phyloP scores from a whole-genome alignment of 1,140 invertebrate genomes.

The Metopolophium dirhodum region DNA sequence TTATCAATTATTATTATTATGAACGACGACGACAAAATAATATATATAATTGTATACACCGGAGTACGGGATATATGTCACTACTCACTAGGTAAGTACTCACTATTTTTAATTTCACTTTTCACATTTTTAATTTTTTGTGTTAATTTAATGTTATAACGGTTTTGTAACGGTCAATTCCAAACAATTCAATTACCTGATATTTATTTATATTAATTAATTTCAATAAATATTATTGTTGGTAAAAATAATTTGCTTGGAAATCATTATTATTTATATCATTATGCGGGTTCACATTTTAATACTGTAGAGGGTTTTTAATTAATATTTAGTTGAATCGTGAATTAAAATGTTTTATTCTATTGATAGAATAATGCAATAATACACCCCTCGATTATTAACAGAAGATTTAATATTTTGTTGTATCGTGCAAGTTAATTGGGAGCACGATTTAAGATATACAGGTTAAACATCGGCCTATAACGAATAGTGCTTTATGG shows the following conservation, averaged over 20 bases:
- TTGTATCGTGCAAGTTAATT: not conserved
- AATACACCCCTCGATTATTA: not conserved
- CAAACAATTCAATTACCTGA: not conserved
- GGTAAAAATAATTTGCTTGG: not conserved
- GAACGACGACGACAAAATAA: not conserved
- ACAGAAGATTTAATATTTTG: not conserved
- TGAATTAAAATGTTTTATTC: not conserved
- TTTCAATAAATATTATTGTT: not conserved
- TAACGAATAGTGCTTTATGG: too few species aligned
- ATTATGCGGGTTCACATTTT: not conserved
- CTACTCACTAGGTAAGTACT: too few species aligned
- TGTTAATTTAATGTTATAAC: not conserved
- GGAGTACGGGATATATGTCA: not conserved
- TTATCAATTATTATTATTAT: not conserved
- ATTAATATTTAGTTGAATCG: not conserved
- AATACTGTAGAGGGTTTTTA: not conserved
- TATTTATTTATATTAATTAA: not conserved
- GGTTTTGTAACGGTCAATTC: not conserved
- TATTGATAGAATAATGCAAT: not conserved
- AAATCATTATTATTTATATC: not conserved
- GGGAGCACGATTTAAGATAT: not conserved
- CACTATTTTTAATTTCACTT: not conserved
- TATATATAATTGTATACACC: not conserved
- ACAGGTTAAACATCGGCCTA: too few species aligned
- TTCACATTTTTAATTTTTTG: not conserved